Base-by-base conservation (phyloP, 1,140 invertebrate genomes). In the Sesamia nonagrioides region DNA sequence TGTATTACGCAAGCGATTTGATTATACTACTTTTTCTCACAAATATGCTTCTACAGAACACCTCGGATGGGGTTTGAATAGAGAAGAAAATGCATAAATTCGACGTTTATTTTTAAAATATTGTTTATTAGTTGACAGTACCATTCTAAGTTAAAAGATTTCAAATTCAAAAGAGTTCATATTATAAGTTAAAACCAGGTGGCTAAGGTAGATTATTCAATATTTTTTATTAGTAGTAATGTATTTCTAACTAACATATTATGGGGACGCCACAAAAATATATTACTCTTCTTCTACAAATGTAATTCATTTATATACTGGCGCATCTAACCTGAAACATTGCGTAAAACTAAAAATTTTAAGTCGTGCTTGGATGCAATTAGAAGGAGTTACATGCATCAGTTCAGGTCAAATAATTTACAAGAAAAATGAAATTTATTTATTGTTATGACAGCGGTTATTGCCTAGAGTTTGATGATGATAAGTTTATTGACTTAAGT, bases 1-100 rank as follows among this genome's bases (percentile, higher is more conserved):
- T 86, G 58, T 84, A 79, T 79, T 81, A 84, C 85, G 77, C 82
- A 74, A 77, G 84, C 66, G 86, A 91, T 91, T 92, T 91, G 77
- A 82, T 85, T 85, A 83, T 83, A 92, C 89, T 92, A 84, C 80
- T 63, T 61, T 40, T 17, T 18, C 42, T 0, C 11, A 27, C 15
- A 15, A 74, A 66, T 27, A 18, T 54, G 18, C 69, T 84, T 84
- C 74, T 86, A 87, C 79, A 88, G 9, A 83, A 83, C 81, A 81
- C 76, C 82, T 87, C 82, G 61, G 73, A 68, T 68, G 4, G 5
- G 8, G 69, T 87, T 84, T 79, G 37, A 86, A 83, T 74, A n/a
- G 2, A 40, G 60, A 63, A 54, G 2, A 54, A 54, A 54, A 54
- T 8, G 8, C 9, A 9, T 54, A 21, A 21, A 18, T 8, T 11